These are phyloP conservation scores for Erpornis zantholeuca DNA, from an alignment of 2,113 vertebrate species.

Conservation along the genomic window DNA sequence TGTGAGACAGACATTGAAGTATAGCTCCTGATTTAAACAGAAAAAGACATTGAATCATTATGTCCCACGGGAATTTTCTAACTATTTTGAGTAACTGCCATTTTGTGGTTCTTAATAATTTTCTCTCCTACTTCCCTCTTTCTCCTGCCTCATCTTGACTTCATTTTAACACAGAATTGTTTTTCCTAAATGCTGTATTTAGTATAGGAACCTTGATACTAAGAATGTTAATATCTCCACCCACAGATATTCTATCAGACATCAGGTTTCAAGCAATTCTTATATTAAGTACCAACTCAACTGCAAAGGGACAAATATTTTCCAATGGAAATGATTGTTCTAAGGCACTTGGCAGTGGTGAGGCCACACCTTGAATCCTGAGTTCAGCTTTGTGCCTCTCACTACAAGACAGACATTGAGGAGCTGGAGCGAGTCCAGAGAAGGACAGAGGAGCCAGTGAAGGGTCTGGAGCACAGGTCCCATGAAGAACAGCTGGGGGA, in stretches of 20 bases:
- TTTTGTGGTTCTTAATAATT: background rate
- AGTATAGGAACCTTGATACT: background rate
- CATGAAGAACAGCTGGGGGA: rapidly evolving
- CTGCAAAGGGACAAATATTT: background rate
- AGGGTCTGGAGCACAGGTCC: background rate
- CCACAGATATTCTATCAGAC: background rate
- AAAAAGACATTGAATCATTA: background rate
- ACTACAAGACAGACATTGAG: background rate
- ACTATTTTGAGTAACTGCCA: background rate
- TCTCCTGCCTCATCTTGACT: background rate
- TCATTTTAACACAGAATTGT: background rate
- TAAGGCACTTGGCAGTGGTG: background rate
- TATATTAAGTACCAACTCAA: background rate
- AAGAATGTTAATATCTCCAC: background rate
- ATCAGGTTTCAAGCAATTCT: background rate
- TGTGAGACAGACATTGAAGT: background rate
- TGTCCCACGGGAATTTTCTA: background rate
- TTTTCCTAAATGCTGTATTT: background rate
- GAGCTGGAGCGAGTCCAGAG: background rate
- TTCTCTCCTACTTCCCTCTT: background rate
- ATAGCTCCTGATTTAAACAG: background rate
- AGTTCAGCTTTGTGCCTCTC: background rate
- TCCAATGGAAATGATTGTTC: too few relatives aligned
- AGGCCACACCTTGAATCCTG: background rate
- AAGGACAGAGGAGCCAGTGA: background rate